Conservation (phyloP, 1,140 invertebrate species). For the Alviniconcha marisindica region DNA sequence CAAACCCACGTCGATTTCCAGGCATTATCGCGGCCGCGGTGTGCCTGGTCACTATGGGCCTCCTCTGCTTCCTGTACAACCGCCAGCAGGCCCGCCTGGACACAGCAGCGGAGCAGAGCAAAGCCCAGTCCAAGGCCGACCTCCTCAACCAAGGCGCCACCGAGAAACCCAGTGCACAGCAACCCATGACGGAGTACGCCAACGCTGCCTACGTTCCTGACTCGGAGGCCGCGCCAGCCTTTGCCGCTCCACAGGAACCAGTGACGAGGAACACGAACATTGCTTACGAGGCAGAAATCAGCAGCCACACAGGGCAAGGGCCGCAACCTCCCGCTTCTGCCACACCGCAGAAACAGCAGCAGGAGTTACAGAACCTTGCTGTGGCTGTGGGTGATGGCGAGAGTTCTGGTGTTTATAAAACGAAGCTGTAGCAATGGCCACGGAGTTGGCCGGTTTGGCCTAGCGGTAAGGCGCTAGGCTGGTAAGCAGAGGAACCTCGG, state of each 20-base stretch:
- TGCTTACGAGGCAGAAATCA: neutral
- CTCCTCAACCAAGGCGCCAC: neutral
- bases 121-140: neutral
- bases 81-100: conserved; percentile 25
- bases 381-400: neutral
- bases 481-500: no score
- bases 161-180: neutral
- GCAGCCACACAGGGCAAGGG: neutral
- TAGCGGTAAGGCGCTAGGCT: no score
- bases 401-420: no score
- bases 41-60: conserved; percentile 44
- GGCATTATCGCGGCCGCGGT: conserved; percentile 55
- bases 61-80: conserved; percentile 43
- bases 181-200: conserved; percentile 4
- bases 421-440: no score
- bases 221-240: neutral
- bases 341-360: neutral
- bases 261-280: neutral
- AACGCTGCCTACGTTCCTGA: conserved; percentile 27
- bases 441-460: no score
- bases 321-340: neutral
- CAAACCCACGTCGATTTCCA: neutral
- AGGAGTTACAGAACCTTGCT: neutral
- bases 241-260: neutral
- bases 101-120: neutral